Conservation (phyloP, 1,140 invertebrate genomes). For the Brachionus koreanus region DNA sequence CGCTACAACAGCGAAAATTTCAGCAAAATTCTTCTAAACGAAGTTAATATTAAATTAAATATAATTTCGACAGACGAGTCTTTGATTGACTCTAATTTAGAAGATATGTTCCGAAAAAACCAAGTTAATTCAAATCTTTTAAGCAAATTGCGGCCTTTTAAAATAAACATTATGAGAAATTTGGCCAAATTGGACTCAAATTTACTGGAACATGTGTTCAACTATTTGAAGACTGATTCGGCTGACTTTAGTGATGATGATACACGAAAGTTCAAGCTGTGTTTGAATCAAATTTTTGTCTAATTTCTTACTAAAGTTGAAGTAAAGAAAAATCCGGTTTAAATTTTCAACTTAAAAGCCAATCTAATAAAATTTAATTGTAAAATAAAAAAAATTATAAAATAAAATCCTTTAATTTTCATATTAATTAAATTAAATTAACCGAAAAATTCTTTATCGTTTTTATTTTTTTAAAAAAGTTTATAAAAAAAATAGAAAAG, state of each 20-base stretch:
- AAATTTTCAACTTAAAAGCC: slow-evolving; percentile 1
- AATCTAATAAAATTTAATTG: neutral
- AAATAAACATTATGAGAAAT: neutral
- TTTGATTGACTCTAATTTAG: slow-evolving; percentile 22
- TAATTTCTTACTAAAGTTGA: neutral
- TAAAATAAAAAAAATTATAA: neutral
- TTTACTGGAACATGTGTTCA: neutral
- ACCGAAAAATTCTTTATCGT: neutral
- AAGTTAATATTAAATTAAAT: neutral
- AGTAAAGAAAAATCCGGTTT: neutral
- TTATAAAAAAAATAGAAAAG: neutral
- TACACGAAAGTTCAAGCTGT: neutral
- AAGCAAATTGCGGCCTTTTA: neutral
- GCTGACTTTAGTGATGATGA: neutral
- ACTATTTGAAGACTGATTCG: neutral
- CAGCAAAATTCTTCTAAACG: neutral
- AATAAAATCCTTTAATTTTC: neutral
- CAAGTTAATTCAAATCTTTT: slow-evolving; percentile 13
- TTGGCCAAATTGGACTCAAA: neutral
- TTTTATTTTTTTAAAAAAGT: neutral
- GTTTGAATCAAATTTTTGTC: slow-evolving; percentile 23
- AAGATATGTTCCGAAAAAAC: neutral
- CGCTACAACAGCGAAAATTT: neutral
- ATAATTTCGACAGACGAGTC: slow-evolving; percentile 11
- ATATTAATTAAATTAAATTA: neutral